Evolutionary conservation across 2,797 vertebrate species (phyloP).

Genomic region (Hephaestus fuliginosus): DNA sequence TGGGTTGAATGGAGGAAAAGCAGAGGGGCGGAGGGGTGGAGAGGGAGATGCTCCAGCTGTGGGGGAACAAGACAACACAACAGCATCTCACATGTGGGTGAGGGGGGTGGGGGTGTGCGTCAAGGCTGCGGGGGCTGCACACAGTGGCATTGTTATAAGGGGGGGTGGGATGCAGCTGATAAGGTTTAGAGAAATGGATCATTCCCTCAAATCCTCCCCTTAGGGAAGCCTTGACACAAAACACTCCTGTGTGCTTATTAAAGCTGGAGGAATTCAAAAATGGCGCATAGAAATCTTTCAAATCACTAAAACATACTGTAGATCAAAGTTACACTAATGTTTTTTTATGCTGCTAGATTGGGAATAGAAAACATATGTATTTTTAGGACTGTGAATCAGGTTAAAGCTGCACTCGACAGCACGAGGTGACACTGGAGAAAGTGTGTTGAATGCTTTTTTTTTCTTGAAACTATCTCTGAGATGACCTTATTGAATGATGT

Average conservation of each 20-base stretch:
- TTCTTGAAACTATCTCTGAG: not conserved
- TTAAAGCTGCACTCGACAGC: conserved; percentile 2
- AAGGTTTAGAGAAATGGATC: conserved; percentile 86
- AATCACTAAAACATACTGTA: conserved; percentile 18
- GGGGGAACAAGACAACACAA: conserved; percentile 87
- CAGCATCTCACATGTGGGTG: conserved; percentile 86
- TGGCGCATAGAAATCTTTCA: not conserved
- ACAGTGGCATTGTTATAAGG: conserved; percentile 87
- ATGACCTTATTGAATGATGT: not conserved
- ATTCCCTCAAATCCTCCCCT: conserved; percentile 78
- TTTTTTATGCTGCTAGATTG: not conserved
- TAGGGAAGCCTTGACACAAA: conserved; percentile 74
- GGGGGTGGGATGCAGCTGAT: conserved; percentile 79
- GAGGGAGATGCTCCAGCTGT: conserved; percentile 88
- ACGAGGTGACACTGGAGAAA: not conserved
- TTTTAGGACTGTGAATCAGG: conserved; percentile 9
- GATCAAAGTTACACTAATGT: conserved; percentile 17
- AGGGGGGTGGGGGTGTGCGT: conserved; percentile 51
- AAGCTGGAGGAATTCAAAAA: conserved; percentile 39
- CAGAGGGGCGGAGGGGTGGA: conserved; percentile 73
- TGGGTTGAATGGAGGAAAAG: conserved; percentile 85
- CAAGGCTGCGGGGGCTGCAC: conserved; percentile 76
- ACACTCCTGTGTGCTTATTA: conserved; percentile 52
- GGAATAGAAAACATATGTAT: conserved; percentile 20
- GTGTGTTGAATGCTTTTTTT: not conserved